Conservation (phyloP, 2,113 vertebrate genomes). For the Solea solea region DNA sequence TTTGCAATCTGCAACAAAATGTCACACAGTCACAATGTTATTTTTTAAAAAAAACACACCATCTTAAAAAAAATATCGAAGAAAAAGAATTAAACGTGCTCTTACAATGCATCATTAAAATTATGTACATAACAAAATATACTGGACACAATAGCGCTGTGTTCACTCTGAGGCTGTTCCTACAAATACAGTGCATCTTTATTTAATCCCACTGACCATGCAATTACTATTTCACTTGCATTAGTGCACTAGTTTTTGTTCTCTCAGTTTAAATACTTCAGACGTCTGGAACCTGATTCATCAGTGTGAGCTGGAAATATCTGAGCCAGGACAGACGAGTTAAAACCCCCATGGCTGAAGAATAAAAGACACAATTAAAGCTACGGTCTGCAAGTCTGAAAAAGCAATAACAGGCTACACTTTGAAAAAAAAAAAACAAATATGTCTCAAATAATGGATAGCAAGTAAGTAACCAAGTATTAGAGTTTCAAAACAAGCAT, state of each 20-base stretch:
- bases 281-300: not conserved
- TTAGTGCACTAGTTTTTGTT: not conserved
- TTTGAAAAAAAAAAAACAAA: no score
- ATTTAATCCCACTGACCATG: not conserved
- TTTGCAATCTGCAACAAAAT: not conserved
- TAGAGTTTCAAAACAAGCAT: no score
- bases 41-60: no score
- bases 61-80: no score
- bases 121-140: not conserved
- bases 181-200: not conserved
- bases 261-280: not conserved
- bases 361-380: no score
- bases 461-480: no score
- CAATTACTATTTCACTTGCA: not conserved
- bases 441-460: no score
- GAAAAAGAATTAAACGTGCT: no score
- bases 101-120: not conserved
- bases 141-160: not conserved
- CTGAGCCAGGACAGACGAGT: not conserved
- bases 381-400: no score
- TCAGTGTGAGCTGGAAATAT: not conserved
- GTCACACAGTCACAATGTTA: not conserved
- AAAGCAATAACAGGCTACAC: no score
- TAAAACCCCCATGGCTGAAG: not conserved
- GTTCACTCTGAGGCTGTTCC: no score